Evolutionary conservation across 2,888 invertebrate genomes (phyloP), one percentile per base, ranked within the genome.

Genomic region (Caenorhabditis angaria): DNA sequence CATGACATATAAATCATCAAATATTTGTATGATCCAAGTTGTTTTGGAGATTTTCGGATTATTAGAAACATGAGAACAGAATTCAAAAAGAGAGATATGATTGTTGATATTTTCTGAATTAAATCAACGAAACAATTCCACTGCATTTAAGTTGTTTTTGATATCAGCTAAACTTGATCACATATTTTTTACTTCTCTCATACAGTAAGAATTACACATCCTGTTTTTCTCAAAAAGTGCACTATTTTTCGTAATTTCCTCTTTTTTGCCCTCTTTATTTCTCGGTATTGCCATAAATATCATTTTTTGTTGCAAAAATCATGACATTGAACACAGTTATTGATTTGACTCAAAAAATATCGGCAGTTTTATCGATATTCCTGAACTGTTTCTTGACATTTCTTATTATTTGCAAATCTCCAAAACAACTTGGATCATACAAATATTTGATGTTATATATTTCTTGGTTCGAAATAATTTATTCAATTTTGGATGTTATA

Each of bases 391-490:
- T 48, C 18, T 18, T 48, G n/a, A 32, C 32, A 8, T 8, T 32
- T 32, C 6, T 51, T 6, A 24, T 51, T 51, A 22, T 25, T 2
- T 22, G 4, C 4, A 51, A 22, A 51, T 25, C 51, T n/a, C 22
- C 22, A 5, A 51, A 24, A 22, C 8, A 24, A 4, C 10, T 51
- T 24, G 51, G 51, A 51, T 8, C 22, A 22, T 51, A 51, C 25
- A 51, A 51, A 51, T 51, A 51, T 51, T 51, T 51, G 51, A 51
- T 51, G 51, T n/a, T 51, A 14, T 24, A 6, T 4, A 24, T 51
- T 24, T 20, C 51, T 5, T 8, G 22, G 10, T 51, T 51, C 14
- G 51, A 25, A 10, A 24, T 22, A 8, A 12, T 51, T 24, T 51
- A 51, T 51, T 20, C 51, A 14, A 24, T 25, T 8, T 24, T 22